A percentile compares a stretch with the other conserved stretches of the same genome.
These are phyloP conservation scores for Drosophila rhopaloa DNA, from an alignment of 1,140 invertebrate species.

Conservation along the genomic window DNA sequence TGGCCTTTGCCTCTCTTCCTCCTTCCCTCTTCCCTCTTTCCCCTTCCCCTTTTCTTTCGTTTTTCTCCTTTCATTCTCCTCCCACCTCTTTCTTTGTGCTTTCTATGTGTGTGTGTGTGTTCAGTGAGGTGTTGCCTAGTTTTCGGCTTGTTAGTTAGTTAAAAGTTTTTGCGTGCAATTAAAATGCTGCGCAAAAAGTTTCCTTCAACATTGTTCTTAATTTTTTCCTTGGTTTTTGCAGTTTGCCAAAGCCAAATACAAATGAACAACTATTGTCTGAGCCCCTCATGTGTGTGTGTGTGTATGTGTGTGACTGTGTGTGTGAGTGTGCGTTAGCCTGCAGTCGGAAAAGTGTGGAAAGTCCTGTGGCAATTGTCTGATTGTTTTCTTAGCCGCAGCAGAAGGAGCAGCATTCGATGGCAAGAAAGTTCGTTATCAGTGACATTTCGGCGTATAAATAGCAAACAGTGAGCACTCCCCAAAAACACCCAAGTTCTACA, in stretches of 20 bases:
- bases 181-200: constrained; percentile 82
- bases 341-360: constrained; percentile 66
- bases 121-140: constrained; percentile 79
- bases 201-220: constrained; percentile 77
- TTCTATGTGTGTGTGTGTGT: constrained; percentile 27
- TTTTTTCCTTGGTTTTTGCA: constrained; percentile 71
- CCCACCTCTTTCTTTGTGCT: constrained; percentile 22
- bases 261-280: constrained; percentile 73
- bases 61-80: no score
- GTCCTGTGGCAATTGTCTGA: constrained; percentile 80
- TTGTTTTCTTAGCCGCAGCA: constrained; percentile 76
- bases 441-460: constrained; percentile 71
- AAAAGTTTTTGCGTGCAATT: constrained; percentile 82
- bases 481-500: constrained; percentile 2
- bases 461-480: constrained; percentile 40
- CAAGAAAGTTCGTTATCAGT: constrained; percentile 77
- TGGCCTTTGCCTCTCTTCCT: constrained; percentile 6
- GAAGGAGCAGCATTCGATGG: constrained; percentile 48
- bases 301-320: no score
- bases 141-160: constrained; percentile 81
- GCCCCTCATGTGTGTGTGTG: constrained; percentile 7
- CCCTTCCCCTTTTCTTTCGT: not conserved
- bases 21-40: not conserved
- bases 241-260: constrained; percentile 78
- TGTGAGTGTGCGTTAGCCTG: constrained; percentile 40